Evolutionary conservation across 2,113 vertebrate species (phyloP).

Genomic region (Nothoprocta pentlandii): DNA sequence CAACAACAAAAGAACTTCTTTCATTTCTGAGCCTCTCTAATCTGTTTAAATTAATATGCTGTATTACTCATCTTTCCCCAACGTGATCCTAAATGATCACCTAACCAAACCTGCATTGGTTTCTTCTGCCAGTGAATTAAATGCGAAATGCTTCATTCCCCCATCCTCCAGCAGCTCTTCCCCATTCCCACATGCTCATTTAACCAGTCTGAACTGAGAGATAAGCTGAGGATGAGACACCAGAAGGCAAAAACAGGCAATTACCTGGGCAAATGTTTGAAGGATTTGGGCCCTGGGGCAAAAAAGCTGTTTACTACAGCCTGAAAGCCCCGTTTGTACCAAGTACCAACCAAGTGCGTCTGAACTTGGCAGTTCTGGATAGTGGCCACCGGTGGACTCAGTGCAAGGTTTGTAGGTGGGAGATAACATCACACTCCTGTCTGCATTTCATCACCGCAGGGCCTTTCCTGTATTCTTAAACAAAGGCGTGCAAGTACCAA

Average conservation of each 20-base stretch:
- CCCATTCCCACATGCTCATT: slow-evolving; percentile 45
- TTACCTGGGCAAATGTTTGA: slow-evolving; percentile 74
- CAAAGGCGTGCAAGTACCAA: slow-evolving; percentile 75
- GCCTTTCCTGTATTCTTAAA: slow-evolving; percentile 62
- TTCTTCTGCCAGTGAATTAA: slow-evolving; percentile 66
- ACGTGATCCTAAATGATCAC: slow-evolving; percentile 21
- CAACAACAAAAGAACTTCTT: not conserved
- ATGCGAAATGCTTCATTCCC: not conserved
- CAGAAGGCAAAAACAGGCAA: slow-evolving; percentile 73
- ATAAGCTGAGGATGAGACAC: slow-evolving; percentile 55
- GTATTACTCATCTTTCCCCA: slow-evolving; percentile 44
- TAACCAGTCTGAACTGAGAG: slow-evolving; percentile 59
- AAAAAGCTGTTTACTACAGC: slow-evolving; percentile 73
- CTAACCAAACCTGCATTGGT: slow-evolving; percentile 10
- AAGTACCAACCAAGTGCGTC: slow-evolving; percentile 44
- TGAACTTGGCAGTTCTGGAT: slow-evolving; percentile 63
- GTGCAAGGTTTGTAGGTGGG: slow-evolving; percentile 60
- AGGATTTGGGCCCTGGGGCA: slow-evolving; percentile 74
- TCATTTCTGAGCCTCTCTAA: slow-evolving; percentile 2
- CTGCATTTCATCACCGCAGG: slow-evolving; percentile 74
- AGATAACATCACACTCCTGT: slow-evolving; percentile 78
- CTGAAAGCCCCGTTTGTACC: slow-evolving; percentile 64
- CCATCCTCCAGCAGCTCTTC: slow-evolving; percentile 17
- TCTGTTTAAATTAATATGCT: slow-evolving; percentile 40
- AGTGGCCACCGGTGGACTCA: slow-evolving; percentile 74